phyloP scores from a whole-genome alignment of 37 sponge, comb jelly and placozoan genomes.

The Ianthella basta region DNA sequence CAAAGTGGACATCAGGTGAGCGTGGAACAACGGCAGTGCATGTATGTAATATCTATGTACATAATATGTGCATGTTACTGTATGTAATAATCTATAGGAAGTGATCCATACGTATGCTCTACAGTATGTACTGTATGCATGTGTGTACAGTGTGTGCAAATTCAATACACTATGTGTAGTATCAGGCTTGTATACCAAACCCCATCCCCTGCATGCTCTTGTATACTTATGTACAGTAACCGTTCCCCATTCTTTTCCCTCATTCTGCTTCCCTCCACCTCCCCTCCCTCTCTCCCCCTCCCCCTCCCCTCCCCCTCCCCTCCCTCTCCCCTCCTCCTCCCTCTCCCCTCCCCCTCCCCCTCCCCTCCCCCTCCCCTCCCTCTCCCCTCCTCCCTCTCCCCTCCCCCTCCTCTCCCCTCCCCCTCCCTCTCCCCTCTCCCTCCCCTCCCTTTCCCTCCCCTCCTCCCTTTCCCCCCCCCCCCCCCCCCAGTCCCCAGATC shows the following conservation, averaged over 20 bases:
- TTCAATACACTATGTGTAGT: no score
- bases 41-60: no score
- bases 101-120: background rate
- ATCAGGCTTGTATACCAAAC: no score
- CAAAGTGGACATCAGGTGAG: no score
- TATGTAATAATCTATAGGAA: background rate
- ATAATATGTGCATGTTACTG: no score
- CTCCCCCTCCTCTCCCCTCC: background rate
- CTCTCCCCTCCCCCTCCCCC: background rate
- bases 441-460: conserved; percentile 44
- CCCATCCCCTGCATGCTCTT: no score
- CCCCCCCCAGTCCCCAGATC: conserved; percentile 68
- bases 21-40: no score
- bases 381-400: background rate
- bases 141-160: background rate
- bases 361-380: background rate
- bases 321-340: background rate
- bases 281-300: background rate
- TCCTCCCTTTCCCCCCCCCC: no score
- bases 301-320: background rate
- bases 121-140: background rate
- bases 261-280: background rate
- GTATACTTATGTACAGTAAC: background rate
- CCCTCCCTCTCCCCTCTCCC: background rate
- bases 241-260: background rate